Evolutionary conservation across 1,140 invertebrate genomes (phyloP).

Genomic region (Solenopsis fugax): DNA sequence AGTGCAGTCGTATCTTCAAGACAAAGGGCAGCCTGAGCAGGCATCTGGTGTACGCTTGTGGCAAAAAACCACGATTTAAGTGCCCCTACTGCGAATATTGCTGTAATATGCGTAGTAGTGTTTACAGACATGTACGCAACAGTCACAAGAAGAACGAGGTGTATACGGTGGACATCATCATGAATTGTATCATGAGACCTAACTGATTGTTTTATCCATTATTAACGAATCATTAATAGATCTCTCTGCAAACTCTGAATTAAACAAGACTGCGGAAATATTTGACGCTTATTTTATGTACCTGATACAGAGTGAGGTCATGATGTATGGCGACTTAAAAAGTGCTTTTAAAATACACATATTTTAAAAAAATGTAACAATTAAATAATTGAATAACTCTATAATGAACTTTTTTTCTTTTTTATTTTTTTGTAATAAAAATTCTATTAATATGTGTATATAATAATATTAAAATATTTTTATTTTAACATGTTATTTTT

Average conservation of each 20-base stretch:
- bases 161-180: slow-evolving; percentile 38
- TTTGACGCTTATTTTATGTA: slow-evolving; percentile 20
- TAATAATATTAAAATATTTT: too few species aligned
- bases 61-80: slow-evolving; percentile 84
- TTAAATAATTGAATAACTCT: not conserved
- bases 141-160: slow-evolving; percentile 68
- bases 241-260: not conserved
- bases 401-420: not conserved
- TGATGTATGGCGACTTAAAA: not conserved
- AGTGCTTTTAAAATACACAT: not conserved
- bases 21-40: slow-evolving; percentile 79
- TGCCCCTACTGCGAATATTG: slow-evolving; percentile 90
- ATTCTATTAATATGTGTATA: too few species aligned
- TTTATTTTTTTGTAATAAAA: not conserved
- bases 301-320: not conserved
- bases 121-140: slow-evolving; percentile 75
- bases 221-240: not conserved
- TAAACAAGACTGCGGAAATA: not conserved
- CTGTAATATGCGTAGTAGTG: slow-evolving; percentile 76
- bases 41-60: slow-evolving; percentile 83
- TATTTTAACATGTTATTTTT: too few species aligned
- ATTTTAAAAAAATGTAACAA: not conserved
- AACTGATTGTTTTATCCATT: not conserved
- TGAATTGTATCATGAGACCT: slow-evolving; percentile 6
- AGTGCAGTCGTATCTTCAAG: slow-evolving; percentile 84